These are phyloP conservation scores for Tolmerus cingulatus DNA, from an alignment of 2,888 invertebrate genomes.

Conservation along the genomic window DNA sequence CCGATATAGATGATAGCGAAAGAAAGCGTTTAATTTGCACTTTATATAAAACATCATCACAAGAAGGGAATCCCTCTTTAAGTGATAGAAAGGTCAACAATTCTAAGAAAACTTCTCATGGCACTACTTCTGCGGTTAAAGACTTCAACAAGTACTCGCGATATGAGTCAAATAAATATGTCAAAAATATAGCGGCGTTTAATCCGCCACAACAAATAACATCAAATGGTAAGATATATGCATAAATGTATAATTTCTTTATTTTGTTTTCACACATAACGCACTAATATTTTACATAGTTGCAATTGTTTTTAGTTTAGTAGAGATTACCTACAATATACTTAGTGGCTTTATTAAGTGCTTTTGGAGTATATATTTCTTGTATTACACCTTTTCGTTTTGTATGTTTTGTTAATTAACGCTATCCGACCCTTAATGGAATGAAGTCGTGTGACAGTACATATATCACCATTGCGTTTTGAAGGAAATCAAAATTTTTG, in stretches of 20 bases:
- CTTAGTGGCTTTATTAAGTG: slow-evolving; percentile 12
- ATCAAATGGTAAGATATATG: slow-evolving; percentile 43
- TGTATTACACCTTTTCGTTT: neutral
- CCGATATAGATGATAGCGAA: slow-evolving; percentile 75
- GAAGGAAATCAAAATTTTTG: slow-evolving; percentile 31
- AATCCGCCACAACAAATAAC: slow-evolving; percentile 43
- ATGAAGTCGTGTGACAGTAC: neutral
- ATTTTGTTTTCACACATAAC: slow-evolving; percentile 10
- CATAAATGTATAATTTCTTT: slow-evolving; percentile 28
- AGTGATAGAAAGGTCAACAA: slow-evolving; percentile 32
- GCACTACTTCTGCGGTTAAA: slow-evolving; percentile 37
- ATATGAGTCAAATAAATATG: slow-evolving; percentile 45
- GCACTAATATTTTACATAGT: slow-evolving; percentile 23
- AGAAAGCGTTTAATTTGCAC: slow-evolving; percentile 70
- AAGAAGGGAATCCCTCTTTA: slow-evolving; percentile 19
- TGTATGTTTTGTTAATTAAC: slow-evolving; percentile 12
- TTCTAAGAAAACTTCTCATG: slow-evolving; percentile 30
- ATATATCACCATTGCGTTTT: slow-evolving; percentile 4
- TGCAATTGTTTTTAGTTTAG: slow-evolving; percentile 19
- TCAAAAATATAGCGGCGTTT: slow-evolving; percentile 45
- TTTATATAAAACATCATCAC: slow-evolving; percentile 60
- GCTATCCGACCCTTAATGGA: slow-evolving; percentile 26
- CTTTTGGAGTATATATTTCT: neutral
- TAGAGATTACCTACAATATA: neutral
- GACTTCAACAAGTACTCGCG: slow-evolving; percentile 42